Evolutionary conservation across 2,113 vertebrate genomes (phyloP), one percentile per base, ranked within the genome.

Genomic region (Deroptyus accipitrinus): DNA sequence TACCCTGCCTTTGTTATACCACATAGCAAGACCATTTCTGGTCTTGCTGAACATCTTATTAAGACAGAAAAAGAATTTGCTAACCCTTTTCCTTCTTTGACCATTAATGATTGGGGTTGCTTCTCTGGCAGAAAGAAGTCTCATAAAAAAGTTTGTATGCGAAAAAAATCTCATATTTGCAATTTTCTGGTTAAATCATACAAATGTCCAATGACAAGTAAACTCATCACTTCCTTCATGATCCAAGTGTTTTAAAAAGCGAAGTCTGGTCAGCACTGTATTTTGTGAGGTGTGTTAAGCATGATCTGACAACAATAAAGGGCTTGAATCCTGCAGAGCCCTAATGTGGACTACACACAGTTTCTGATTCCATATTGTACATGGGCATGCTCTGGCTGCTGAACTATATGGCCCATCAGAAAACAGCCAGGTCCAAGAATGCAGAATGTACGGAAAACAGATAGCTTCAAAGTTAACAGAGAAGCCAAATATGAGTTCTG

Each of bases 221-320:
- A 77, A 67, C 4, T 5, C 20, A 24, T 39, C 9, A 12, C 3
- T 63, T 42, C 23, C 18, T 86, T 88, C 31, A 35, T 18, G 20
- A 86, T 35, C 3, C 6, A 68, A 7, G 13, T 13, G 33, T 69
- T 12, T 6, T 4, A 59, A 75, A 63, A 44, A 48, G 23, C 25
- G 23, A 59, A 1, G 4, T 72, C 9, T 51, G 27, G 10, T 73
- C 10, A 77, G 10, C 33, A 18, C 3, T 14, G 9, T 33, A 18
- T 76, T 92, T 83, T 80, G 8, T 39, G 35, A 67, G 28, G 5
- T 46, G 8, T 22, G 2, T 42, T 55, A 55, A 33, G 10, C 17
- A 9, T 35, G 20, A 12, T 7, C 52, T 52, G 17, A 33, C 13
- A 64, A n/a, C 13, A 75, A 1, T 15, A 2, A 0, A 2, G 1